A percentile compares a stretch with the other conserved stretches of the same genome.
phyloP scores from a whole-genome alignment of 2,888 invertebrate genomes.

The Hesperia comma region DNA sequence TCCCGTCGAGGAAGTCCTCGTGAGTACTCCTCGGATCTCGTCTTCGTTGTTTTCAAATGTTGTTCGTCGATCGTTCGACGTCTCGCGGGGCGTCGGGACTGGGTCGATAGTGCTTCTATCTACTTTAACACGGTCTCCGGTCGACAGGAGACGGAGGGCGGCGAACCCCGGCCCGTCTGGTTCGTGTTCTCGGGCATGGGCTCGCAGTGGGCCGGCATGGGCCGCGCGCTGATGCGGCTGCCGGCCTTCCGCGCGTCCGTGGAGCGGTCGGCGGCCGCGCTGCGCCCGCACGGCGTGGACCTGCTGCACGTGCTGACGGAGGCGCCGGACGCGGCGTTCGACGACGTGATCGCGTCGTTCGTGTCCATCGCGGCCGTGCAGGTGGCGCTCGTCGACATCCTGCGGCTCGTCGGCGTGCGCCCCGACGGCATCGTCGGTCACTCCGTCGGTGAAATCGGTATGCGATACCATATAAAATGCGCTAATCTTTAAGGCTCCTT shows the following conservation, averaged over 20 bases:
- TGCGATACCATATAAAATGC: slow-evolving; percentile 43
- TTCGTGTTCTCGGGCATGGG: slow-evolving; percentile 99
- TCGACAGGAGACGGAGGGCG: slow-evolving; percentile 60
- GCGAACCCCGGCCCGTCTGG: slow-evolving; percentile 93
- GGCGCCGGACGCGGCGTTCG: slow-evolving; percentile 90
- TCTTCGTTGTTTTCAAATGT: no score
- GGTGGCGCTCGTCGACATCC: slow-evolving; percentile 96
- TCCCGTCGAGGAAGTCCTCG: slow-evolving; percentile 48
- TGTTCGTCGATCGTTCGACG: no score
- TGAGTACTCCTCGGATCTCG: slow-evolving; percentile 25
- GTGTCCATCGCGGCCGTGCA: slow-evolving; percentile 98
- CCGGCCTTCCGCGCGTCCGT: slow-evolving; percentile 92
- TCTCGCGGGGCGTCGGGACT: no score
- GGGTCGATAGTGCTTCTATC: no score
- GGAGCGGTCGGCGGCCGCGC: slow-evolving; percentile 88
- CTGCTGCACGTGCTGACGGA: slow-evolving; percentile 91
- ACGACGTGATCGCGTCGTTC: slow-evolving; percentile 95
- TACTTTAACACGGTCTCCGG: no score
- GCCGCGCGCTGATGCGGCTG: slow-evolving; percentile 91
- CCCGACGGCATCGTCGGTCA: slow-evolving; percentile 99
- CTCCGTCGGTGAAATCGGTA: slow-evolving; percentile 94
- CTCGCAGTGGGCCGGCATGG: slow-evolving; percentile 99
- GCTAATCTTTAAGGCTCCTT: no score
- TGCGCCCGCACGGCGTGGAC: slow-evolving; percentile 92
- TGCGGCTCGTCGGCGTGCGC: slow-evolving; percentile 88